Percentiles rank a stretch among this genome's conserved stretches.
Evolutionary conservation across 2,888 invertebrate genomes (phyloP).

Genomic region (Troides oblongomaculatus): DNA sequence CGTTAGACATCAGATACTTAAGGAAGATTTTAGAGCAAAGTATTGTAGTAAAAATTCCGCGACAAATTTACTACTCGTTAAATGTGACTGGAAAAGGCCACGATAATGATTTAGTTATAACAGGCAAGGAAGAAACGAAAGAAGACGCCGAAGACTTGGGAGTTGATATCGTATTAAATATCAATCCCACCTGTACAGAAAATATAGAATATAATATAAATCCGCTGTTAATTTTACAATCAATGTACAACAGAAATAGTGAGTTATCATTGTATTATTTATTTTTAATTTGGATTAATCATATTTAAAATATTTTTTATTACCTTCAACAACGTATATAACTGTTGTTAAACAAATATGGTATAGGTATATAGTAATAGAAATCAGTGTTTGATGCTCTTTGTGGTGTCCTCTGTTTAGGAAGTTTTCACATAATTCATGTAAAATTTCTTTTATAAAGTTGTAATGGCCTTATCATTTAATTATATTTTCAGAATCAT

Average conservation of each 20-base stretch:
- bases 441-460: too few relatives aligned
- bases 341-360: neutral
- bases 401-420: too few relatives aligned
- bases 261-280: neutral
- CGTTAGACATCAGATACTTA: conserved; percentile 62
- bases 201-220: conserved; percentile 57
- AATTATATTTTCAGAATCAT: conserved; percentile 17
- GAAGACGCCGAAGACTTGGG: conserved; percentile 36
- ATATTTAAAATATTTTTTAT: neutral
- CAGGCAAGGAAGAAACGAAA: conserved; percentile 48
- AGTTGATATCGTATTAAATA: conserved; percentile 57
- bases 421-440: too few relatives aligned
- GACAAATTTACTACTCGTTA: conserved; percentile 56
- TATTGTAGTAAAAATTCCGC: conserved; percentile 64
- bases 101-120: conserved; percentile 56
- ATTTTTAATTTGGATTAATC: neutral
- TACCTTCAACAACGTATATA: neutral
- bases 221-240: conserved; percentile 58
- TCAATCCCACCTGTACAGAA: conserved; percentile 54
- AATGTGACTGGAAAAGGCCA: conserved; percentile 53
- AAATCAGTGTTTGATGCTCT: too few relatives aligned
- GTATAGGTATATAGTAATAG: too few relatives aligned
- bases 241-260: conserved; percentile 30
- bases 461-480: neutral
- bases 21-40: conserved; percentile 66